These are phyloP conservation scores for Rhynchomys soricoides DNA, from an alignment of 2,113 vertebrate genomes.

Conservation along the genomic window DNA sequence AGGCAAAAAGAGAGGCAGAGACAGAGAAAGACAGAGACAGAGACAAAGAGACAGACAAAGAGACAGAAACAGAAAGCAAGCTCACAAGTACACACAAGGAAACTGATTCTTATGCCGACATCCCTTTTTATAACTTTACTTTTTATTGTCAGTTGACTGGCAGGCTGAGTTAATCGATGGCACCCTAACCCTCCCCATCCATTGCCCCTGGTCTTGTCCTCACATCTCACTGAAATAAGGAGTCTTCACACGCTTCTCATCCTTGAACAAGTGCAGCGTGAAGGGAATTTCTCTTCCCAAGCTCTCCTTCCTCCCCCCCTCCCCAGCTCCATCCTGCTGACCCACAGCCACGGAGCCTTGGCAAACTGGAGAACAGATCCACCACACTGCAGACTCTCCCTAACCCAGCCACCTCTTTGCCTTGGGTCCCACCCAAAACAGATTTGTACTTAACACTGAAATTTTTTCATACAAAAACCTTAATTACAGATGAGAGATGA, in stretches of 20 bases:
- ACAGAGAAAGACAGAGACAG: neutral
- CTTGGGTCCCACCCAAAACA: neutral
- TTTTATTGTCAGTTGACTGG: neutral
- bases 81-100: neutral
- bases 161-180: neutral
- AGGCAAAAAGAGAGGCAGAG: neutral
- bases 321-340: slow-evolving; percentile 38
- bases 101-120: neutral
- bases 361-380: neutral
- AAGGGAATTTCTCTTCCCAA: slow-evolving; percentile 48
- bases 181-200: neutral
- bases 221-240: slow-evolving; percentile 27
- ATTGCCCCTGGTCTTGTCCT: slow-evolving; percentile 17
- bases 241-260: slow-evolving; percentile 21
- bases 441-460: neutral
- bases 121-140: neutral
- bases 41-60: neutral
- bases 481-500: neutral
- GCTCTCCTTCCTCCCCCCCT: neutral
- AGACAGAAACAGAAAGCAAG: neutral
- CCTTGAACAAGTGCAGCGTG: slow-evolving; percentile 54
- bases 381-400: neutral
- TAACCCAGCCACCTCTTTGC: neutral
- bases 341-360: slow-evolving; percentile 32
- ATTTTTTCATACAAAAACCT: neutral